Evolutionary conservation across 2,888 invertebrate species (phyloP).

Genomic region (Scrobipalpa atriplicella): DNA sequence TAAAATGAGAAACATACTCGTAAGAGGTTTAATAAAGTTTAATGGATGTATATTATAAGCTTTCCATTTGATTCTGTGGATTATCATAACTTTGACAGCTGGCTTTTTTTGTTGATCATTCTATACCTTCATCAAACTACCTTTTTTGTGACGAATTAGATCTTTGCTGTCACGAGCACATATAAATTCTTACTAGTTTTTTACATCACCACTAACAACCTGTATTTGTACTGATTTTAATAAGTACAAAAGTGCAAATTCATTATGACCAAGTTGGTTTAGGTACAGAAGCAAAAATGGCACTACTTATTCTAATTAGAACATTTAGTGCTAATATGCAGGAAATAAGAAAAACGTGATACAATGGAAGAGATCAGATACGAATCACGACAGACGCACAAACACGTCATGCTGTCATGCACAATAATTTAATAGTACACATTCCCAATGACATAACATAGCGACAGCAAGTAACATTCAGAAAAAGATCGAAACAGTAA

Average conservation of each 20-base stretch:
- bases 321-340: conserved; percentile 9
- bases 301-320: conserved; percentile 16
- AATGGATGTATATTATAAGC: too few relatives aligned
- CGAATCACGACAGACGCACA: conserved; percentile 1
- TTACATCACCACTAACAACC: too few relatives aligned
- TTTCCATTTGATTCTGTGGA: too few relatives aligned
- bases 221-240: not conserved
- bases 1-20: too few relatives aligned
- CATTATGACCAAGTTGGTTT: conserved; percentile 2
- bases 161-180: too few relatives aligned
- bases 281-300: conserved; percentile 4
- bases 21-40: too few relatives aligned
- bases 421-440: not conserved
- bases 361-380: conserved; percentile 6
- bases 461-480: not conserved
- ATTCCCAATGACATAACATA: not conserved
- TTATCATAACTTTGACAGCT: too few relatives aligned
- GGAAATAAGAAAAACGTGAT: conserved; percentile 21
- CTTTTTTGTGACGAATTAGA: too few relatives aligned
- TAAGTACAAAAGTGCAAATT: conserved; percentile 9
- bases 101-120: too few relatives aligned
- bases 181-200: too few relatives aligned
- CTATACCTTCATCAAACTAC: too few relatives aligned
- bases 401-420: too few relatives aligned
- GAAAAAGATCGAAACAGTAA: not conserved